phyloP scores from a whole-genome alignment of 2,797 vertebrate genomes.

The Sebastolobus alascanus region DNA sequence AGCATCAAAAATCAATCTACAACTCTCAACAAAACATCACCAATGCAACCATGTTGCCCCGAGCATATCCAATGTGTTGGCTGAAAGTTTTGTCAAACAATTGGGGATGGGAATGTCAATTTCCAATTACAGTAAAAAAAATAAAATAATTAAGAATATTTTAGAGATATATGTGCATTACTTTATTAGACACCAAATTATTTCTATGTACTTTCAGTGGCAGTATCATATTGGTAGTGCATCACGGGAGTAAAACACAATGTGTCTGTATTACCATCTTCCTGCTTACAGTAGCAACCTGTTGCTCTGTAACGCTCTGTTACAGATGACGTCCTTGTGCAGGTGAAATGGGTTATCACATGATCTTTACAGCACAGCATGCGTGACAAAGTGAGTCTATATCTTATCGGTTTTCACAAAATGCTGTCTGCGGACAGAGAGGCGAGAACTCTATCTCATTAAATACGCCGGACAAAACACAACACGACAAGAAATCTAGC shows the following conservation, averaged over 20 bases:
- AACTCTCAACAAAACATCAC: neutral
- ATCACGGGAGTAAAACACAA: conserved; percentile 3
- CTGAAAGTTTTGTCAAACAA: neutral
- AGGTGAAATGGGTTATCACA: conserved; percentile 56
- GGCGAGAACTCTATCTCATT: conserved; percentile 12
- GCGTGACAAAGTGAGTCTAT: conserved; percentile 48
- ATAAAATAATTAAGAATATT: neutral
- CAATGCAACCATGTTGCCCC: neutral
- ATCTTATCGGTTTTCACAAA: conserved; percentile 66
- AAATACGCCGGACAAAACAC: conserved; percentile 6
- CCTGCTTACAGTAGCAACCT: neutral
- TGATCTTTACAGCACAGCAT: conserved; percentile 63
- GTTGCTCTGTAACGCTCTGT: conserved; percentile 1
- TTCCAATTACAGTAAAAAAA: neutral
- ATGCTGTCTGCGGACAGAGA: conserved; percentile 10
- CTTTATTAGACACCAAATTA: neutral
- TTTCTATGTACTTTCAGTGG: neutral
- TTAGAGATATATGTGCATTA: neutral
- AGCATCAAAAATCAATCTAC: conserved; percentile 4
- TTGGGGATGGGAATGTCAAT: neutral
- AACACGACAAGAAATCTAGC: neutral
- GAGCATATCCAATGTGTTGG: neutral
- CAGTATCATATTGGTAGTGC: too few species aligned
- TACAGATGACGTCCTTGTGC: conserved; percentile 20
- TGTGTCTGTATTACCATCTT: neutral